Evolutionary conservation across 2,113 vertebrate genomes (phyloP), one percentile per base, ranked within the genome.

Genomic region (Fulica atra): DNA sequence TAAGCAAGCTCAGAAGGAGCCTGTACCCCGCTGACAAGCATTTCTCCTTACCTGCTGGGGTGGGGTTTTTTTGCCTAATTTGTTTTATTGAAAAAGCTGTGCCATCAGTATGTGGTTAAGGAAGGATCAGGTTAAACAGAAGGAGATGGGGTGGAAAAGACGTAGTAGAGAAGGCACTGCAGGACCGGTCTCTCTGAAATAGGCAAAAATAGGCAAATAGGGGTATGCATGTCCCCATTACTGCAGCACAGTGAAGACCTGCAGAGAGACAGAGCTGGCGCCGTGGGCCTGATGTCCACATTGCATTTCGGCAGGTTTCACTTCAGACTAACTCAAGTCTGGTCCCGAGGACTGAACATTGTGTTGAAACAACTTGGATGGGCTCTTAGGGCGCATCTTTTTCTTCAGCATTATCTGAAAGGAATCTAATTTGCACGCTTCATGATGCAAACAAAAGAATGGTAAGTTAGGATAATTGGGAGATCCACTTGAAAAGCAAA

Each of bases 221-320:
- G 13, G 3, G 13, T 31, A 9, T 4, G 11, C 48, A 29, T 3
- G 11, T 28, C 18, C 28, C n/a, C 25, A 0, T 3, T 11, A 26
- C 7, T 10, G 36, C 31, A 74, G 36, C 7, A 7, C 40, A 11
- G 2, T 11, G 9, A 64, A 28, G 16, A 53, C 33, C 59, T 53
- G 25, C 29, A 40, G 48, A 44, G 36, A 31, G 53, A 48, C 28
- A 15, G 24, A 50, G 20, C 1, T 51, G 54, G 38, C n/a, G n/a
- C 56, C 48, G 26, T 48, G 44, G 18, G 61, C 25, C 8, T 50
- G 33, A 29, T 10, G 25, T 13, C 35, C 48, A 56, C 12, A 2
- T 13, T 25, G 8, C 13, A 2, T 74, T 54, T 42, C 25, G 4
- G 19, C 1, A 2, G 51, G 10, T 16, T 68, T 71, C 44, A 42